Evolutionary conservation across 2,113 vertebrate species (phyloP).

Genomic region (Semicossyphus pulcher): DNA sequence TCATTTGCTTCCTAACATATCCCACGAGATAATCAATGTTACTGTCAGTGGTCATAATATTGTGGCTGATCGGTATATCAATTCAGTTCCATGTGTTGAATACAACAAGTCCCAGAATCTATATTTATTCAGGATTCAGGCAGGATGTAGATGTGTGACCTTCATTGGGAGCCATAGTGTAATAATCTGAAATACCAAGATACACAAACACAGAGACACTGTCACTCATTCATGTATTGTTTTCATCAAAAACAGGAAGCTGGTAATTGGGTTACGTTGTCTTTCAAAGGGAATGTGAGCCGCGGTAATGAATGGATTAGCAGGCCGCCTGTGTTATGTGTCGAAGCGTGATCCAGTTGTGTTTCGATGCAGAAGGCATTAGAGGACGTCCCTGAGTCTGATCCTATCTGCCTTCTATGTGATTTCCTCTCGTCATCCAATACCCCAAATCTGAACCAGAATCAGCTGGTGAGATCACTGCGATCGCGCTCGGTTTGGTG

Average conservation of each 20-base stretch:
- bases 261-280: conserved; percentile 72
- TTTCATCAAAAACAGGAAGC: conserved; percentile 66
- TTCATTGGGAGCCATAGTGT: conserved; percentile 38
- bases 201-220: background rate
- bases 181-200: conserved; percentile 41
- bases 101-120: background rate
- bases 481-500: conserved; percentile 28
- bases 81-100: background rate
- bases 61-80: too few relatives aligned
- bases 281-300: conserved; percentile 68
- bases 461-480: conserved; percentile 69
- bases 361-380: conserved; percentile 46
- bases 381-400: conserved; percentile 63
- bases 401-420: conserved; percentile 66
- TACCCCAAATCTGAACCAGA: conserved; percentile 70
- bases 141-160: conserved; percentile 47
- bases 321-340: conserved; percentile 55
- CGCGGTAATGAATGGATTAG: conserved; percentile 62
- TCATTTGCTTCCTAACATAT: too few relatives aligned
- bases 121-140: conserved; percentile 1
- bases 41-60: too few relatives aligned
- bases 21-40: too few relatives aligned
- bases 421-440: conserved; percentile 76
- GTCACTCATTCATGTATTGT: conserved; percentile 35
- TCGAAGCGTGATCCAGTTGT: conserved; percentile 61